Evolutionary conservation across 2,113 vertebrate genomes (phyloP).

Genomic region (Larimichthys crocea): DNA sequence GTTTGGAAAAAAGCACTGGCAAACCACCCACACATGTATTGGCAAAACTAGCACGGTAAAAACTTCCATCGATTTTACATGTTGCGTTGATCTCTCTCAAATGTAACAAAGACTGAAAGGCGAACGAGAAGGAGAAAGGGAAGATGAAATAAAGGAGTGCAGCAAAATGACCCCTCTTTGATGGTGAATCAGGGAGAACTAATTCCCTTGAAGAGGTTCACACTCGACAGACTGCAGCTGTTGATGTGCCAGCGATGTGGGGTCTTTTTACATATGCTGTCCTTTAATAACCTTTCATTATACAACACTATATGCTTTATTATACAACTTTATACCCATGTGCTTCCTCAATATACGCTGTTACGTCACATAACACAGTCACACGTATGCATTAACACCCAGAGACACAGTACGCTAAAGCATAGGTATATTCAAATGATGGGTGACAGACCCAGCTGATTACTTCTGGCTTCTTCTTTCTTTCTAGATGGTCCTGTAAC

Average conservation of each 20-base stretch:
- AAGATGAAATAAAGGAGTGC: slow-evolving; percentile 28
- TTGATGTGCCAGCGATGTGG: slow-evolving; percentile 31
- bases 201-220: slow-evolving; percentile 56
- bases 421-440: neutral
- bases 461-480: slow-evolving; percentile 9
- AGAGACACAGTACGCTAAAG: neutral
- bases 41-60: neutral
- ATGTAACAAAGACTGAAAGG: slow-evolving; percentile 37
- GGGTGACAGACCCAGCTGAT: neutral
- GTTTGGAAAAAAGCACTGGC: slow-evolving; percentile 4
- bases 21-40: slow-evolving; percentile 2
- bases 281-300: slow-evolving; percentile 40
- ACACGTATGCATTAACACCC: neutral
- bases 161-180: slow-evolving; percentile 46
- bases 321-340: slow-evolving; percentile 3
- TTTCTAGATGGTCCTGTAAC: slow-evolving; percentile 90
- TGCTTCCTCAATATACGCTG: neutral
- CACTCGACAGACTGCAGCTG: slow-evolving; percentile 47
- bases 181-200: slow-evolving; percentile 48
- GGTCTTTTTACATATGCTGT: slow-evolving; percentile 40
- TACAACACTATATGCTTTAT: slow-evolving; percentile 5
- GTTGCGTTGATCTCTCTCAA: slow-evolving; percentile 3
- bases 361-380: neutral
- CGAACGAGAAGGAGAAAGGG: slow-evolving; percentile 18
- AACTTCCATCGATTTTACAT: neutral